Conservation (phyloP, 1,140 invertebrate species). For the Linepithema humile region DNA sequence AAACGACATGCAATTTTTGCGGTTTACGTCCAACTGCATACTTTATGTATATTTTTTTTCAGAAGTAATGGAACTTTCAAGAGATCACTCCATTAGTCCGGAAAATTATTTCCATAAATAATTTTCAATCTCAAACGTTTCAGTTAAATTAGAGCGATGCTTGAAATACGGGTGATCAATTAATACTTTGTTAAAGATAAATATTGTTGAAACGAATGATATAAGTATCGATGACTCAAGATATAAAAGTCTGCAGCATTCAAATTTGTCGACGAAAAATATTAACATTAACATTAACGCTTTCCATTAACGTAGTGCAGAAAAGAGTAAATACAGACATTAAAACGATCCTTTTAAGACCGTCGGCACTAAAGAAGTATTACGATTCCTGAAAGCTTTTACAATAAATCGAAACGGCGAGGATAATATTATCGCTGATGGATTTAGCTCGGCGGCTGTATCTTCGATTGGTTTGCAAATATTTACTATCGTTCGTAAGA, state of each 20-base stretch:
- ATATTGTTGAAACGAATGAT: not conserved
- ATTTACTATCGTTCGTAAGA: slow-evolving; percentile 52
- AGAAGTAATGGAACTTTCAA: not conserved
- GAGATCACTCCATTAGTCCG: not conserved
- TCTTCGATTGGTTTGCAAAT: slow-evolving; percentile 50
- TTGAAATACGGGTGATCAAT: not conserved
- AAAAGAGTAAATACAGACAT: slow-evolving; percentile 16
- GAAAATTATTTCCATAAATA: too few relatives aligned
- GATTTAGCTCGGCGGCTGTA: slow-evolving; percentile 36
- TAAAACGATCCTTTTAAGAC: slow-evolving; percentile 7
- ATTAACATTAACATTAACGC: not conserved
- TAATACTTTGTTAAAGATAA: not conserved
- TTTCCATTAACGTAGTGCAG: not conserved
- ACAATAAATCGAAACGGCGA: slow-evolving; percentile 39
- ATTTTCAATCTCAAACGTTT: not conserved
- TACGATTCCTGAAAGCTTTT: slow-evolving; percentile 13
- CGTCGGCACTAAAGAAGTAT: slow-evolving; percentile 12
- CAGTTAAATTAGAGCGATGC: not conserved
- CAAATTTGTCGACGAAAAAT: not conserved
- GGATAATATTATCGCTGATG: slow-evolving; percentile 54
- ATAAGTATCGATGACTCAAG: not conserved
- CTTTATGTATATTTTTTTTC: not conserved
- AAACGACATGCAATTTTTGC: not conserved
- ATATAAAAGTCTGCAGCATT: not conserved
- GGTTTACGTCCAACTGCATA: not conserved